Base-by-base conservation (phyloP, 2,797 vertebrate species). In the Phrynocephalus forsythii region DNA sequence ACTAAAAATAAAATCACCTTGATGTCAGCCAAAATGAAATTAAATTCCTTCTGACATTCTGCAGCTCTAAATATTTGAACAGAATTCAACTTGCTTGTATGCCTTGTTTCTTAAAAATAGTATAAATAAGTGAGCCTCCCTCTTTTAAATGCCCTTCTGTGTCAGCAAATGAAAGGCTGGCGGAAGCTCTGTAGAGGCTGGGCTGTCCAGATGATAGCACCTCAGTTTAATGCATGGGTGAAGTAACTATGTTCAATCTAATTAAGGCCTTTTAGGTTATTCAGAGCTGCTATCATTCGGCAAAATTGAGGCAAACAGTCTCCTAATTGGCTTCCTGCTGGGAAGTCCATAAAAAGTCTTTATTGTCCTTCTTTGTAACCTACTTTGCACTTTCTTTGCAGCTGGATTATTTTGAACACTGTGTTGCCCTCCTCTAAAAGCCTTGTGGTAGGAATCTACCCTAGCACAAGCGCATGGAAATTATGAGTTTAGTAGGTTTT, bases 231-330 rank as follows among this genome's bases (percentile, higher is more conserved):
- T 88, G 88, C 18, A 56, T 38, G 16, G 90, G 88, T 92, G 90
- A 86, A 71, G 91, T 79, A 90, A 93, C 91, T 90, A 90, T 38
- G 52, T 6, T 94, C 92, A 92, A 94, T 96, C 97, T 97, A 97
- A 98, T 98, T 97, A 98, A 97, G 96, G 95, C 90, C 92, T 97
- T 97, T 97, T 95, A 95, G 95, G 95, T 95, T 93, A 89, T 95
- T 94, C 90, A 90, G 94, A 90, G 84, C 83, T 56, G 87, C 91
- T 95, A 94, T 95, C 93, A 89, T 94, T 91, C 96, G 88, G 48
- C 86, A 91, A 94, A 92, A 92, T 95, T 91, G 94, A 95, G 95
- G 97, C 96, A 96, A 97, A 96, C 95, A 89, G 84, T 93, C 94
- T 95, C 94, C 96, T 96, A 96, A 96, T 96, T 96, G 96, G 97